phyloP scores from a whole-genome alignment of 2,888 invertebrate genomes.

The Eupeodes latifasciatus region DNA sequence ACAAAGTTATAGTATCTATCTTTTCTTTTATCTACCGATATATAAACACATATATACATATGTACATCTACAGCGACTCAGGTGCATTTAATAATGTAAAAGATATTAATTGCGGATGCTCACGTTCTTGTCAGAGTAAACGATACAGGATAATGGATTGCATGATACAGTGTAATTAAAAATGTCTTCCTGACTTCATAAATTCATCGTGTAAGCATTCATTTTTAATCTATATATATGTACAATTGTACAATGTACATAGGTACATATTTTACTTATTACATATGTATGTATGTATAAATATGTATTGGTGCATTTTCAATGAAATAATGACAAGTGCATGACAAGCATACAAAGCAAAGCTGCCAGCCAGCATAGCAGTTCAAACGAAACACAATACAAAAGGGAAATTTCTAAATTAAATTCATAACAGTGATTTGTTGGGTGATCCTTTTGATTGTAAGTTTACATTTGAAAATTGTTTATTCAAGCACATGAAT shows the following conservation, averaged over 20 bases:
- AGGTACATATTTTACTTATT: background rate
- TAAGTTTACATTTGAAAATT: conserved; percentile 4
- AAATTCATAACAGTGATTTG: conserved; percentile 12
- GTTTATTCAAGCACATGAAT: background rate
- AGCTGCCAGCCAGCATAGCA: background rate
- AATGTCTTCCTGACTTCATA: conserved; percentile 52
- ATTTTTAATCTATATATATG: conserved; percentile 17
- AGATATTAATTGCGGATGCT: conserved; percentile 64
- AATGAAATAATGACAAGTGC: conserved; percentile 27
- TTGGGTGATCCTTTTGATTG: conserved; percentile 15
- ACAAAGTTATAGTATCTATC: conserved; percentile 1
- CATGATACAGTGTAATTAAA: conserved; percentile 57
- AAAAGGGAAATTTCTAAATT: conserved; percentile 9
- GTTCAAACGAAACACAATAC: background rate
- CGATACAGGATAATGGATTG: conserved; percentile 39
- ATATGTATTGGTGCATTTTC: conserved; percentile 2
- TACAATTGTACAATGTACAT: background rate
- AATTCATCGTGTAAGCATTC: conserved; percentile 44
- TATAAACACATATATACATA: too few species aligned
- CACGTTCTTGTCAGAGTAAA: conserved; percentile 53
- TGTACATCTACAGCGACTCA: conserved; percentile 21
- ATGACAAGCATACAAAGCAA: conserved; percentile 19
- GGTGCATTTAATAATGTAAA: conserved; percentile 65
- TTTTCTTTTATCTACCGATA: too few species aligned
- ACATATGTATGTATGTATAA: background rate